A percentile compares a stretch with the other conserved stretches of the same genome.
phyloP scores from a whole-genome alignment of 2,113 vertebrate genomes.

The Neopipo cinnamomea region DNA sequence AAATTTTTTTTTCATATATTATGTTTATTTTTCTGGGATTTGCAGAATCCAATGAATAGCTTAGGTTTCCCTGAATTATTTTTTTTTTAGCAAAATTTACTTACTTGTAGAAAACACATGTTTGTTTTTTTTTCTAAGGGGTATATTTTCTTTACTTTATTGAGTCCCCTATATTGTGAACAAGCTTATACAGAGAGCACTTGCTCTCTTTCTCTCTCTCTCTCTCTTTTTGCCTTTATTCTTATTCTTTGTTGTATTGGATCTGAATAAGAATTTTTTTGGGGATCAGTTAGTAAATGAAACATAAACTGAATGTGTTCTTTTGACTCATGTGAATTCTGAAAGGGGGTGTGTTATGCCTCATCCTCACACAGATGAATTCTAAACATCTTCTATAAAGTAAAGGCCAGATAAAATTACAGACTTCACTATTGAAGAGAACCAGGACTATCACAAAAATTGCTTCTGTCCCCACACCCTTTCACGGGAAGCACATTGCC shows the following conservation, averaged over 20 bases:
- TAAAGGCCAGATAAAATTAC: background rate
- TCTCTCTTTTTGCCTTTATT: background rate
- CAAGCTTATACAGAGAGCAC: background rate
- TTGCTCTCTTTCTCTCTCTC: background rate
- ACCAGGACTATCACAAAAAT: background rate
- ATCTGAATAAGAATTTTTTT: background rate
- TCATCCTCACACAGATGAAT: background rate
- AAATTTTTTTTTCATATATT: background rate
- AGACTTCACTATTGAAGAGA: background rate
- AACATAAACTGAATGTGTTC: background rate
- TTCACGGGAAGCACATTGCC: background rate
- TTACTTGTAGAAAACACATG: background rate
- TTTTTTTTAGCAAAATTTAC: background rate
- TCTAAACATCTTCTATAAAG: background rate
- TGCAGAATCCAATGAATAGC: background rate
- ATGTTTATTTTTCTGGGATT: background rate
- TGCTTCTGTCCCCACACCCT: background rate
- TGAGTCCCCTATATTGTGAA: background rate
- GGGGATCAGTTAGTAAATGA: background rate
- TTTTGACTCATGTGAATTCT: background rate
- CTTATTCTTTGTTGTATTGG: background rate
- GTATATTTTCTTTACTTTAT: background rate
- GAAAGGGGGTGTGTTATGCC: background rate
- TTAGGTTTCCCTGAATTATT: background rate
- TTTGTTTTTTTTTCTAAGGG: background rate